phyloP scores from a whole-genome alignment of 2,888 invertebrate species.

The Anoplius nigerrimus region DNA sequence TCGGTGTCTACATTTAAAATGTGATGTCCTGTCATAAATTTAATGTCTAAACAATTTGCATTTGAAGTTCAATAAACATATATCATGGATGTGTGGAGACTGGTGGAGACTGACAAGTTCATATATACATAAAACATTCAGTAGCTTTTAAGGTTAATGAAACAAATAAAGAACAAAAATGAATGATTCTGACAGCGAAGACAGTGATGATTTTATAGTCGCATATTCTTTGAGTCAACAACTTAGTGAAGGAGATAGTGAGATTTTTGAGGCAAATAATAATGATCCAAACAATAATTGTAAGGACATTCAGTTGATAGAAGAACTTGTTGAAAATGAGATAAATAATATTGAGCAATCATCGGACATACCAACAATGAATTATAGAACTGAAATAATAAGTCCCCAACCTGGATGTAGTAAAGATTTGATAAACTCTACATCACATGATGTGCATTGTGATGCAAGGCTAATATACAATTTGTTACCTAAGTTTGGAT shows the following conservation, averaged over 20 bases:
- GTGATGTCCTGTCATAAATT: no score
- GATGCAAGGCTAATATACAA: conserved; percentile 32
- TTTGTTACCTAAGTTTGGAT: conserved; percentile 41
- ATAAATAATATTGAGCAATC: background rate
- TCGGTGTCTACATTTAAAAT: no score
- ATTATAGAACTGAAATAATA: background rate
- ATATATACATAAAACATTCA: no score
- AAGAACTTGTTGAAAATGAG: background rate
- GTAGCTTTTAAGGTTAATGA: no score
- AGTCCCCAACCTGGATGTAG: conserved; percentile 59
- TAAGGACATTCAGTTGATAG: conserved; percentile 37
- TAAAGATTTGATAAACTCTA: conserved; percentile 46
- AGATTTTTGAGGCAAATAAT: conserved; percentile 61
- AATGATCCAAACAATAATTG: conserved; percentile 65
- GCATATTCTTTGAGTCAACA: no score
- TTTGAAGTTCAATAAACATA: no score
- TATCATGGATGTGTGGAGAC: no score
- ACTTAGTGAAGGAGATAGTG: conserved; percentile 21
- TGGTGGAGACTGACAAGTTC: no score
- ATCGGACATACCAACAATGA: background rate
- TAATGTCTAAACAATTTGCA: no score
- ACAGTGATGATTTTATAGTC: no score
- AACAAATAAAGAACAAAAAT: no score
- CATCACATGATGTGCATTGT: background rate
- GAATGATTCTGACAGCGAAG: no score